These are phyloP conservation scores for Centrocercus urophasianus DNA, from an alignment of 2,113 vertebrate species.

Conservation along the genomic window DNA sequence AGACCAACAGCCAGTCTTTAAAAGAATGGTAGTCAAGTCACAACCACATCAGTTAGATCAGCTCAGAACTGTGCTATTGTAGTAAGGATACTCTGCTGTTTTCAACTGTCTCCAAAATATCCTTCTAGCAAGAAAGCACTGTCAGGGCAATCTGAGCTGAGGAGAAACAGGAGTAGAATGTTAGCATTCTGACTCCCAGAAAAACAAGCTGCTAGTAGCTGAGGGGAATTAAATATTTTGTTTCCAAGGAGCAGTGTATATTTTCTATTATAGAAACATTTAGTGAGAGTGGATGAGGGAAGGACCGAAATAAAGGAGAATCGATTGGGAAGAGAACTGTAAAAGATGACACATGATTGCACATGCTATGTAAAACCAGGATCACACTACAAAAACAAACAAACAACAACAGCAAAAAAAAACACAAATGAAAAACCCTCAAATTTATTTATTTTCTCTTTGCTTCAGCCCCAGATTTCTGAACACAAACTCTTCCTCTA, in stretches of 20 bases:
- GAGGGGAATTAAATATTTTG: constrained; percentile 1
- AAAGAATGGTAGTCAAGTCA: neutral
- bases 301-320: neutral
- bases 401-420: too few species aligned
- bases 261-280: constrained; percentile 35
- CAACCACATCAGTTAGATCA: neutral
- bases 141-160: constrained; percentile 13
- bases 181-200: constrained; percentile 43
- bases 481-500: neutral
- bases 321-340: neutral
- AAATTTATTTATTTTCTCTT: neutral
- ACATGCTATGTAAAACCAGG: neutral
- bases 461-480: neutral
- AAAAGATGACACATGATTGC: neutral
- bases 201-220: constrained; percentile 47
- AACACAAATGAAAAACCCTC: neutral
- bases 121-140: constrained; percentile 22
- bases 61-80: neutral
- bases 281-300: neutral
- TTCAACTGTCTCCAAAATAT: constrained; percentile 16
- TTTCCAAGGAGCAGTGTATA: constrained; percentile 25
- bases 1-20: neutral
- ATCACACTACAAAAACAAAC: neutral
- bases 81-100: neutral
- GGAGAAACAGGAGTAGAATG: constrained; percentile 29